Conservation (phyloP, 2,888 invertebrate genomes). For the Metallyticus violacea region DNA sequence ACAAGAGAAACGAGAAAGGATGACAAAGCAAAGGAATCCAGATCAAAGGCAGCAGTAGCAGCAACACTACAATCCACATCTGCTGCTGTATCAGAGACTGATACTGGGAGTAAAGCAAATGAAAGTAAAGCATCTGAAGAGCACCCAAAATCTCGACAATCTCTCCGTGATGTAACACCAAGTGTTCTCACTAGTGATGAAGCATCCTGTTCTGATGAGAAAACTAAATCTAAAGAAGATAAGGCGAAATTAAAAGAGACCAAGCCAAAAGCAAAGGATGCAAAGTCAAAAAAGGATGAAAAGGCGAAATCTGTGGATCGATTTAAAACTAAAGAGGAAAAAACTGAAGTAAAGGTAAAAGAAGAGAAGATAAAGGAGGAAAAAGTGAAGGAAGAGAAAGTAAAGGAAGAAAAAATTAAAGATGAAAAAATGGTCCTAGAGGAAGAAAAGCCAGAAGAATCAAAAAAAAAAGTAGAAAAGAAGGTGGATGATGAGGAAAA, state of each 20-base stretch:
- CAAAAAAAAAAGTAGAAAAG: constrained; percentile 19
- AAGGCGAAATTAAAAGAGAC: constrained; percentile 25
- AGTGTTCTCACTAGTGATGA: background rate
- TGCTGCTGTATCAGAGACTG: background rate
- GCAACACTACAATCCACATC: background rate
- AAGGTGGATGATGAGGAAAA: constrained; percentile 32
- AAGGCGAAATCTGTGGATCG: constrained; percentile 31
- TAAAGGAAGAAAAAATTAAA: constrained; percentile 1
- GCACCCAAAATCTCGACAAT: background rate
- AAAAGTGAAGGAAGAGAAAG: background rate
- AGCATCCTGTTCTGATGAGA: constrained; percentile 28
- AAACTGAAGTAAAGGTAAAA: constrained; percentile 25
- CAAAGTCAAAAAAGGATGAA: constrained; percentile 33
- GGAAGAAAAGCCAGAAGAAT: constrained; percentile 3
- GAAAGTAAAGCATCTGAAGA: background rate
- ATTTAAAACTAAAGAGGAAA: constrained; percentile 12
- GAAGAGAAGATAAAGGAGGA: constrained; percentile 36
- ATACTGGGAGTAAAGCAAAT: background rate
- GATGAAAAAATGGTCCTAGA: background rate
- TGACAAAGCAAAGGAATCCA: constrained; percentile 19
- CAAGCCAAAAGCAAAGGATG: constrained; percentile 20
- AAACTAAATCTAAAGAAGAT: constrained; percentile 25
- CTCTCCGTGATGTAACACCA: background rate
- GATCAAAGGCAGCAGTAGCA: background rate
- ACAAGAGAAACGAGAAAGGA: constrained; percentile 35